Evolutionary conservation across 2,888 invertebrate species (phyloP).

Genomic region (Acleris laterana): DNA sequence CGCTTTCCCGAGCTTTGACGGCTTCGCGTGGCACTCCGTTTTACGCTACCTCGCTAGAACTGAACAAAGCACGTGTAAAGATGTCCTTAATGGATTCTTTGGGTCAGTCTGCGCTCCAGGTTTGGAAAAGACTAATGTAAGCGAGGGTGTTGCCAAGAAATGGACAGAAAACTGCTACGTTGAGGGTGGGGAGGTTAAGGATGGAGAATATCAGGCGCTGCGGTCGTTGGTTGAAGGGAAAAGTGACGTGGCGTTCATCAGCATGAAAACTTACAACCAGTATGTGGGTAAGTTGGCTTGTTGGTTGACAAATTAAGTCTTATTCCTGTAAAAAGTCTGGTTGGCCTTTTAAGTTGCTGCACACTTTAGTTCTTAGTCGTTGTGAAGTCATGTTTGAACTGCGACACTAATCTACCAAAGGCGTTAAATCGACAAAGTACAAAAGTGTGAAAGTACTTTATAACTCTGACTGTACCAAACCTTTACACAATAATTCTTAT

Average conservation of each 20-base stretch:
- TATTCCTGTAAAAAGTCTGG: too few relatives aligned
- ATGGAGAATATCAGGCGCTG: slow-evolving; percentile 86
- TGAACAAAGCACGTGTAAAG: slow-evolving; percentile 69
- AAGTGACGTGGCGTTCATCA: slow-evolving; percentile 92
- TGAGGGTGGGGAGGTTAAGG: slow-evolving; percentile 56
- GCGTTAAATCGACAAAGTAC: too few relatives aligned
- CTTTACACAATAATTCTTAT: too few relatives aligned
- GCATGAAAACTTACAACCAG: slow-evolving; percentile 85
- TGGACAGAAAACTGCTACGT: slow-evolving; percentile 64
- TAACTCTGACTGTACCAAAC: too few relatives aligned
- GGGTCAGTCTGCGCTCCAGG: slow-evolving; percentile 86
- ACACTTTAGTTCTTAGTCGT: too few relatives aligned
- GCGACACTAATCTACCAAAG: too few relatives aligned
- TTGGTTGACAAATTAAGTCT: too few relatives aligned
- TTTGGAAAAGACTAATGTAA: slow-evolving; percentile 48
- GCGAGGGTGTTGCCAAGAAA: slow-evolving; percentile 46
- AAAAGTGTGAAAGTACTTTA: too few relatives aligned
- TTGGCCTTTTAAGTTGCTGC: too few relatives aligned
- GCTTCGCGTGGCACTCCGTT: slow-evolving; percentile 87
- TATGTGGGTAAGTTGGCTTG: slow-evolving; percentile 81
- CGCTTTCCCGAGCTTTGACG: slow-evolving; percentile 92
- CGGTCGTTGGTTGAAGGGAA: slow-evolving; percentile 87
- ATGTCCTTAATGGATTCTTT: slow-evolving; percentile 85
- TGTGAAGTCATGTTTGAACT: too few relatives aligned
- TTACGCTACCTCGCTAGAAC: slow-evolving; percentile 68